A percentile compares a stretch with the other conserved stretches of the same genome.
Conservation (phyloP, 2,113 vertebrate genomes). For the Lutjanus erythropterus region DNA sequence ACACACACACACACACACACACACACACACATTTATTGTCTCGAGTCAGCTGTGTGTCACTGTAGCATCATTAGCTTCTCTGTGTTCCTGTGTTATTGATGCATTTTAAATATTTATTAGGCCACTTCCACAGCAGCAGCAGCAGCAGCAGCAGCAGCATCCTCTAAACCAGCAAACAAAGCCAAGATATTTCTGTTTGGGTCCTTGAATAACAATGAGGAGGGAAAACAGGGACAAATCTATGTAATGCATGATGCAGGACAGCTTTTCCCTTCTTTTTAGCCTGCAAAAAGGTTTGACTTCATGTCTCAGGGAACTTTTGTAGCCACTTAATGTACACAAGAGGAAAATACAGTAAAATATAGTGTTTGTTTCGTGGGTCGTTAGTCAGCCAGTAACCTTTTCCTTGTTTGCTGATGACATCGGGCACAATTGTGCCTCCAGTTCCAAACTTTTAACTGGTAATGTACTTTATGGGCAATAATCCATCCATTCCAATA, state of each 20-base stretch:
- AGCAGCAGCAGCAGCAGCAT: slow-evolving; percentile 50
- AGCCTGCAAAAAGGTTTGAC: neutral
- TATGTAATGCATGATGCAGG: neutral
- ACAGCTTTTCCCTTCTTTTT: neutral
- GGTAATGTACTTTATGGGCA: too few species aligned
- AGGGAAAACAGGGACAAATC: slow-evolving; percentile 37
- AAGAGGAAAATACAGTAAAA: neutral
- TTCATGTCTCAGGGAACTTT: neutral
- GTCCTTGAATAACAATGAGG: slow-evolving; percentile 62
- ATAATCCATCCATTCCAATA: too few species aligned
- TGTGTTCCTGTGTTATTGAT: slow-evolving; percentile 66
- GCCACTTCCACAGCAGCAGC: slow-evolving; percentile 47
- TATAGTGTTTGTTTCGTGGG: neutral
- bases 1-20: slow-evolving; percentile 33
- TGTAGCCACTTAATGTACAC: neutral
- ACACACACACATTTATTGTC: slow-evolving; percentile 32
- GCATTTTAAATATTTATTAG: slow-evolving; percentile 78
- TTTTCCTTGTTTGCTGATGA: neutral
- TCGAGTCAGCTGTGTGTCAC: slow-evolving; percentile 57
- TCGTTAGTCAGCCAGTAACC: neutral
- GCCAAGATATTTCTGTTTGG: slow-evolving; percentile 23
- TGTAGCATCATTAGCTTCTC: slow-evolving; percentile 71
- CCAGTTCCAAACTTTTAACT: too few species aligned
- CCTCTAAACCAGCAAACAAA: slow-evolving; percentile 54
- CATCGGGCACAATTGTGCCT: too few species aligned